Percentiles rank a stretch among this genome's conserved stretches.
These are phyloP conservation scores for Denticeps clupeoides DNA, from an alignment of 2,797 vertebrate species.

Conservation along the genomic window DNA sequence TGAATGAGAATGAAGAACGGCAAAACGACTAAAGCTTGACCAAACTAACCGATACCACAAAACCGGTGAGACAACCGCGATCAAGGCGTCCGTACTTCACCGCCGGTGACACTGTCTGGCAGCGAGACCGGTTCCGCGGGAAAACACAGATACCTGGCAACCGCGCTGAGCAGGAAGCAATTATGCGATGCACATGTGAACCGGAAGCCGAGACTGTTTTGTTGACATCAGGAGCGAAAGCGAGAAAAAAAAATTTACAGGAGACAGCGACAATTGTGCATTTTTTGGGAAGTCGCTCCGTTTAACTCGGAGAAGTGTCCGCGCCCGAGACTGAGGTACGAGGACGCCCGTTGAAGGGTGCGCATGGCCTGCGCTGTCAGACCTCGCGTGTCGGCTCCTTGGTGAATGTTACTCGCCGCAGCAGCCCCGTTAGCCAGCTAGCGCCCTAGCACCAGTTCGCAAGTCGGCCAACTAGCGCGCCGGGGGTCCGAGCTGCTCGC, in stretches of 20 bases:
- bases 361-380: constrained; percentile 18
- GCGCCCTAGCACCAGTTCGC: background rate
- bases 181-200: constrained; percentile 21
- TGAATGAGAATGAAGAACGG: no score
- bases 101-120: no score
- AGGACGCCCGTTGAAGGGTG: background rate
- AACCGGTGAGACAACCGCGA: no score
- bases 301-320: constrained; percentile 23
- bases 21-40: no score
- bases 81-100: no score
- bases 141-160: no score
- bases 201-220: constrained; percentile 57
- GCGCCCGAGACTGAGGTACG: constrained; percentile 42
- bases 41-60: no score
- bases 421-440: background rate
- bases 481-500: no score
- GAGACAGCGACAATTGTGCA: constrained; percentile 5
- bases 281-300: constrained; percentile 21
- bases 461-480: no score
- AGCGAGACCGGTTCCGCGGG: no score
- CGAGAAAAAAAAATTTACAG: constrained; percentile 36
- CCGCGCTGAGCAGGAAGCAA: constrained; percentile 17
- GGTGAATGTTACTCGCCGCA: no score
- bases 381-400: background rate
- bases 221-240: constrained; percentile 63